Evolutionary conservation across 2,888 invertebrate species (phyloP), one percentile per base, ranked within the genome.

Genomic region (Phymatocera aterrima): DNA sequence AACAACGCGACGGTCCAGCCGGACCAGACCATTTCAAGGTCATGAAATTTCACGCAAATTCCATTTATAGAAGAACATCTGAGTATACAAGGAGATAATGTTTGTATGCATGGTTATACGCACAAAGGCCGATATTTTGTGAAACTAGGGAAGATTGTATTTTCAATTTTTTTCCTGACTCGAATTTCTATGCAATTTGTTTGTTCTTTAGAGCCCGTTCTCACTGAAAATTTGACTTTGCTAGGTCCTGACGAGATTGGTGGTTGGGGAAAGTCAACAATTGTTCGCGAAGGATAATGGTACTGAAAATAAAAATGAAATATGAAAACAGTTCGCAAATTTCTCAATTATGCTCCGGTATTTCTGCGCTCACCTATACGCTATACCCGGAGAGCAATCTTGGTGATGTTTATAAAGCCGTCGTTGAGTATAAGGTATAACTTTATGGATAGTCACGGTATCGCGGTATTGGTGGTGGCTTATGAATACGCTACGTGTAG

Each of bases 1-100:
- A 8, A 15, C 24, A 65, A 10, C 40, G 2, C 18, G 64, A 18
- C 48, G 64, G n/a, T n/a, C n/a, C n/a, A n/a, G n/a, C n/a, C n/a
- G n/a, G n/a, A n/a, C n/a, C n/a, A n/a, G n/a, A n/a, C 18, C 31
- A 2, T 64, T 64, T 40, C 64, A 64, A 64, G 40, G 40, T 65
- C 12, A 1, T 15, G 43, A 65, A 65, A 43, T 24, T 37, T 21
- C 21, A 43, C 28, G 31, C 31, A 31, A n/a, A 60, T 31, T 60
- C n/a, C 3, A 31, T 51, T 51, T 2, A 21, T 51, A 18, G n/a
- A n/a, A n/a, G n/a, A n/a, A n/a, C n/a, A n/a, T n/a, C n/a, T n/a
- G n/a, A n/a, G n/a, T n/a, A n/a, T n/a, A n/a, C n/a, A n/a, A n/a
- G n/a, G n/a, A n/a, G n/a, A n/a, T n/a, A n/a, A n/a, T n/a, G n/a